Conservation (phyloP, 2,888 invertebrate species). For the Drosophila formosana region DNA sequence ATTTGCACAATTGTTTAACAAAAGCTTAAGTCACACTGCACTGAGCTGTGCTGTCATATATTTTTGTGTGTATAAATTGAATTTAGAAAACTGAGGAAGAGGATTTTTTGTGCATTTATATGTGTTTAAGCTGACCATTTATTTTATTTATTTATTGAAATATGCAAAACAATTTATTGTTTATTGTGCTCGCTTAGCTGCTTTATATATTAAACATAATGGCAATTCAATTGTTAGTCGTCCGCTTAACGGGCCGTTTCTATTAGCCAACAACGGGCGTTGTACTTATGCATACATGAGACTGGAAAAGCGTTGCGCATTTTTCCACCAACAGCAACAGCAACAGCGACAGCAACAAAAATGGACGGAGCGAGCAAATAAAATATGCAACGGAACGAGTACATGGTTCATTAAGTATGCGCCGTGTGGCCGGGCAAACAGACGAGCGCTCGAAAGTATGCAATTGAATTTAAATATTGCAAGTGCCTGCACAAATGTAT, state of each 20-base stretch:
- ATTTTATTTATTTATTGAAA: not conserved
- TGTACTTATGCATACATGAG: constrained; percentile 24
- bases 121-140: not conserved
- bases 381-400: constrained; percentile 67
- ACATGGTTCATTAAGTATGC: constrained; percentile 76
- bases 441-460: constrained; percentile 67
- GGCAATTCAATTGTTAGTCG: constrained; percentile 47
- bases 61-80: not conserved
- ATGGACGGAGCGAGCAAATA: constrained; percentile 38
- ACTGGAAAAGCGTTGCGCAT: constrained; percentile 21
- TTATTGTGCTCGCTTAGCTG: constrained; percentile 26
- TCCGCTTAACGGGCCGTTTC: constrained; percentile 33
- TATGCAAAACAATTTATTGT: constrained; percentile 14
- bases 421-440: constrained; percentile 63
- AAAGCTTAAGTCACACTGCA: constrained; percentile 13
- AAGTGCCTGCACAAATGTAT: constrained; percentile 40
- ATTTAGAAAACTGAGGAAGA: not conserved
- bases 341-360: not conserved
- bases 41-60: not conserved
- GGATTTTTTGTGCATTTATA: not conserved
- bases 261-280: constrained; percentile 39
- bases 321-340: too few species aligned
- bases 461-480: constrained; percentile 81
- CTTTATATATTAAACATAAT: constrained; percentile 44
- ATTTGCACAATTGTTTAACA: constrained; percentile 19